Evolutionary conservation across 1,140 invertebrate species (phyloP), one percentile per base, ranked within the genome.

Genomic region (Drosophila gunungcola): DNA sequence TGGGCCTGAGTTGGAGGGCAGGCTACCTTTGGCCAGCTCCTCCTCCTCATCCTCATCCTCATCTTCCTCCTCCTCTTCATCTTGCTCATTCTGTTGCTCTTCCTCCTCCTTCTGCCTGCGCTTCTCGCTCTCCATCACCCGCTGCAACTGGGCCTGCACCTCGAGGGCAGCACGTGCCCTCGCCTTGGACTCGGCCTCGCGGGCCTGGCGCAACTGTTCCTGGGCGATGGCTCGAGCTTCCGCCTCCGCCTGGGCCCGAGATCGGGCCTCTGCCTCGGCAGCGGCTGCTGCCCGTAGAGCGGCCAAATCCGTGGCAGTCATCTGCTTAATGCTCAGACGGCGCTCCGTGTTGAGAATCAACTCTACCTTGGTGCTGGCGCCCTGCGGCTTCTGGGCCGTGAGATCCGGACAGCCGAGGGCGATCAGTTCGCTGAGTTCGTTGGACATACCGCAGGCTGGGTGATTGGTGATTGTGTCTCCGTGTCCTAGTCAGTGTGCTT

Each of bases 361-460:
- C 42, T 86, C 75, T 29, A 80, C 56, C 56, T 90, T 61, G 55
- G 61, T 64, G 38, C 67, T 69, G 13, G 45, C 57, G 41, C 74
- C 69, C 46, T 70, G 52, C 6, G 63, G 55, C 43, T 57, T 72
- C 49, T 76, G 73, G 3, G 82, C n/a, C 12, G 38, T 56, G 3
- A 91, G 79, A 60, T 91, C 90, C 42, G 90, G 80, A 69, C 90
- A 91, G 36, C 83, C 73, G 10, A 91, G 76, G 42, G 90, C 90
- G 60, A 91, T 90, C 52, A 91, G 38, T 91, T 91, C 90, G 75
- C 90, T 91, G 34, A 91, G 60, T 78, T 91, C 90, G 70, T 86
- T 80, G 49, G 90, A 91, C 90, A 91, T 91, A 57, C 55, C 75
- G 42, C 32, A 34, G 60, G 38, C 43, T 46, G 42, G 11, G 39